Evolutionary conservation across 2,888 invertebrate species (phyloP), one percentile per base, ranked within the genome.

Genomic region (Arctia plantaginis): DNA sequence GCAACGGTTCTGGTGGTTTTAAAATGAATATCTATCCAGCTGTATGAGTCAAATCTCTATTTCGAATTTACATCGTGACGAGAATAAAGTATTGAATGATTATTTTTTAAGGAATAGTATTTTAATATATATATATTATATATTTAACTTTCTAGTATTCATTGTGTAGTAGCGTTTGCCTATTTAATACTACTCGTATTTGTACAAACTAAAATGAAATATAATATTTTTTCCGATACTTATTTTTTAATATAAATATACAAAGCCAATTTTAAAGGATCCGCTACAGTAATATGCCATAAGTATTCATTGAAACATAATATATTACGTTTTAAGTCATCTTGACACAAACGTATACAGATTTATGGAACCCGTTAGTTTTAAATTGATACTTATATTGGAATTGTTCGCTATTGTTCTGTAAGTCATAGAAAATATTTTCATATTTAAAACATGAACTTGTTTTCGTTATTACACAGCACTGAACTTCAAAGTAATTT

Each of bases 341-440:
- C 8, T n/a, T 2, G 27, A 30, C 59, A 15, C 15, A 59, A 27
- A 59, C 15, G 62, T 62, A 30, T 30, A 62, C 18, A 30, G 7
- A 62, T 30, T 30, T 18, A 62, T 30, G 1, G 30, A 30, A 30
- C 7, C 18, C 62, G 30, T 62, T 62, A 62, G 18, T 8, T 30
- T 62, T 62, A 8, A 62, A 62, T 8, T 62, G 62, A 30, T 30
- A 18, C 30, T 62, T 62, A 80, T 82, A 80, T 76, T 73, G 76
- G 74, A 79, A 80, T 73, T 62, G 62, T 62, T 62, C 62, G 15
- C 30, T 30, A 62, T 62, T 30, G 30, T 30, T 62, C 30, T 18
- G 30, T 12, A 30, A 62, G 62, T 30, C 30, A 62, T 62, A 62
- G 62, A 62, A 62, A 18, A 30, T 15, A 62, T 62, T 62, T 62